These are phyloP conservation scores for Solenopsis fugax DNA, from an alignment of 1,140 invertebrate species.

Conservation along the genomic window DNA sequence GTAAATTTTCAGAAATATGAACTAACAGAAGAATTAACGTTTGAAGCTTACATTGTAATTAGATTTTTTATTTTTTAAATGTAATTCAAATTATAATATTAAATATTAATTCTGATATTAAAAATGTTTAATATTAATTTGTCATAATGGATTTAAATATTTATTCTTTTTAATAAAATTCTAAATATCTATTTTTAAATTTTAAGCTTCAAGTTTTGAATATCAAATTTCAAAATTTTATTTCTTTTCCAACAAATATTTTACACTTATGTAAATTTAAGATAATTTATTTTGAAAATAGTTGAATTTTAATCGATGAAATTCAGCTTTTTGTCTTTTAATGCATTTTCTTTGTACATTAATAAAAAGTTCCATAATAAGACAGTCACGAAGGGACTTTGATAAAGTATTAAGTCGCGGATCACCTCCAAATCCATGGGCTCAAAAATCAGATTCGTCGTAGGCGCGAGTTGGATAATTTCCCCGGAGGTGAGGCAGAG, in stretches of 20 bases:
- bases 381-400: background rate
- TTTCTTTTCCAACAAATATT: background rate
- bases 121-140: background rate
- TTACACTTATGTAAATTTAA: background rate
- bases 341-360: background rate
- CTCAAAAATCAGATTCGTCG: conserved; percentile 97
- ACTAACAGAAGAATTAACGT: background rate
- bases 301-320: background rate
- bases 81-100: background rate
- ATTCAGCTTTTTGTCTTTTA: background rate
- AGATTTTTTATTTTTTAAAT: background rate
- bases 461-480: conserved; percentile 96
- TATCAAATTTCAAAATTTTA: background rate
- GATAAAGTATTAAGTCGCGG: background rate
- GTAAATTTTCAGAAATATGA: conserved; percentile 2
- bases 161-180: background rate
- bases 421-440: conserved; percentile 95
- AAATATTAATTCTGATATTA: background rate
- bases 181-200: background rate
- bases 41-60: background rate
- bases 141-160: background rate
- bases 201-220: background rate
- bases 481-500: conserved; percentile 97
- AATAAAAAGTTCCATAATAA: background rate
- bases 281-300: no score